Evolutionary conservation across 2,113 vertebrate species (phyloP), one percentile per base, ranked within the genome.

Genomic region (Cebidichthys violaceus): DNA sequence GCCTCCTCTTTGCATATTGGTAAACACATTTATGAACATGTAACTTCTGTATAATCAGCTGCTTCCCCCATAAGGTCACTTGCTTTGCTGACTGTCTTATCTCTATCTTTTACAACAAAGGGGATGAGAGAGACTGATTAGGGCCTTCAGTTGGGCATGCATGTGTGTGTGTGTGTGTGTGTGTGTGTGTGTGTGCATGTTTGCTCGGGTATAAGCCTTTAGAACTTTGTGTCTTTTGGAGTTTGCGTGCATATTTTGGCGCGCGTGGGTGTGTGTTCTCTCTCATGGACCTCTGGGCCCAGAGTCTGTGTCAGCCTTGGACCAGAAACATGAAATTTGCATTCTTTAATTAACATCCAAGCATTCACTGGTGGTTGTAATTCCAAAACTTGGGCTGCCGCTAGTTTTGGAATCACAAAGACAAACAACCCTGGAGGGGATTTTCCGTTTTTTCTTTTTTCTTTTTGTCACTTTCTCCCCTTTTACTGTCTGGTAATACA

Each of bases 281-380:
- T 76, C 79, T 71, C 33, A 14, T 84, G 85, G 86, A 94, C 91
- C 89, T 89, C 81, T 83, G 90, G 84, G 91, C 89, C 88, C 84
- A 33, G 41, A 77, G 82, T 87, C 81, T 85, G 82, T 92, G 87
- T 91, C 90, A 93, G 89, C 91, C 93, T 94, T 92, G 92, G 91
- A 92, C 91, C 89, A 91, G 87, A 94, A 94, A 91, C 88, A 90
- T 89, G 87, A 90, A 90, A 94, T 95, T 95, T 94, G 92, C 94
- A 95, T 94, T 93, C 93, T 92, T 91, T 94, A 94, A 94, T 95
- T 94, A 94, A 90, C 90, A 92, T 88, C 91, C 87, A 83, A 92
- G 86, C 87, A 76, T 89, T 92, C 89, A 92, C 85, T 91, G 80
- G 90, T 90, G 85, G 90, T 93, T 92, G 87, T 88, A 91, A 90